Evolutionary conservation across 2,797 vertebrate species (phyloP), one percentile per base, ranked within the genome.

Genomic region (Meda fulgida): DNA sequence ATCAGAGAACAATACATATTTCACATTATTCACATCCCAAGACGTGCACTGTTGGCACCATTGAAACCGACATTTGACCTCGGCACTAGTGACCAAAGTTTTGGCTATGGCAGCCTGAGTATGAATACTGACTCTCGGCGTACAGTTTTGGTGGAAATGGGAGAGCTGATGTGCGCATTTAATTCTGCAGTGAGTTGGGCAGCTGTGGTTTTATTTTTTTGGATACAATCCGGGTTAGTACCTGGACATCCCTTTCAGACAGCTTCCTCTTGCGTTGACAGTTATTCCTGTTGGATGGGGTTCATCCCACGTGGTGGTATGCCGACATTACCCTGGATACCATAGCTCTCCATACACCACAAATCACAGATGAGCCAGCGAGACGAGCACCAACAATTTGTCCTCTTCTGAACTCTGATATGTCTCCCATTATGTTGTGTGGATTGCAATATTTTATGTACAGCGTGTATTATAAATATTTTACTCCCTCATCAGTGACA

Each of bases 401-500:
- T 16, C 60, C 5, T n/a, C 55, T n/a, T 58, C 23, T 58, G 7
- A 55, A 55, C 21, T 10, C 40, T 53, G 51, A 53, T 53, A 53
- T 21, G 51, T 53, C 2, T 53, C 51, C 21, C 7, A n/a, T 23
- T 46, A 58, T 58, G 55, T 58, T 58, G 3, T 11, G 55, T 58
- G 55, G 55, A 58, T 58, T 58, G 55, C 55, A n/a, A 2, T n/a
- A 58, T 58, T n/a, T 58, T 58, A 58, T 58, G 23, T n/a, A n/a
- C 55, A n/a, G 55, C 55, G 4, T 11, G 55, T 58, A 4, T n/a
- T 60, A 31, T 31, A 31, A 31, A 31, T 80, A 4, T 51, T 77
- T 76, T 71, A 40, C 60, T 72, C 29, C 48, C 81, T 78, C 84
- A 60, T 76, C 89, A 91, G 84, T 87, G 85, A 92, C 84, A 89